These are phyloP conservation scores for Ctenochaetus hawaiiensis DNA, from an alignment of 2,797 vertebrate species.

Conservation along the genomic window DNA sequence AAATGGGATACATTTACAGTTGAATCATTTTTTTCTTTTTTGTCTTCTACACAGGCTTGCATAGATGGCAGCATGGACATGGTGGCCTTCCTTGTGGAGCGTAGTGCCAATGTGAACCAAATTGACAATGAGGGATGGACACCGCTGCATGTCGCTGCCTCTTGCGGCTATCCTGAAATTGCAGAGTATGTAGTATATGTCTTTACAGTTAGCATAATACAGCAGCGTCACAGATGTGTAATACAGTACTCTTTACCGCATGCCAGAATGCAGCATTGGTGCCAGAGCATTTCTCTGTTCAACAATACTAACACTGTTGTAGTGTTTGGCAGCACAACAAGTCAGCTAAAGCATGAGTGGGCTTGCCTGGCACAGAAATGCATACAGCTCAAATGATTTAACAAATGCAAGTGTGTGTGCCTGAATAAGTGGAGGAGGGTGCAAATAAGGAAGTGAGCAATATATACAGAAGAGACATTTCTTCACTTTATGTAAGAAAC, in stretches of 20 bases:
- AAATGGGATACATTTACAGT: neutral
- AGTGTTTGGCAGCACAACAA: conserved; percentile 57
- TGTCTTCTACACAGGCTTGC: conserved; percentile 85
- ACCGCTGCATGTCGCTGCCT: conserved; percentile 92
- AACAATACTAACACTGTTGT: conserved; percentile 80
- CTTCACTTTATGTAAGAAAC: no score
- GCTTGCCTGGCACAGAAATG: conserved; percentile 35
- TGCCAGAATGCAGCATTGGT: conserved; percentile 49
- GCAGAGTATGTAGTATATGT: conserved; percentile 86
- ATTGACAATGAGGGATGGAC: conserved; percentile 95
- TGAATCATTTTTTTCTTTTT: neutral
- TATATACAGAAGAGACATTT: no score
- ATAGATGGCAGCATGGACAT: conserved; percentile 94
- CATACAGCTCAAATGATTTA: conserved; percentile 31
- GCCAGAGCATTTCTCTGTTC: conserved; percentile 61
- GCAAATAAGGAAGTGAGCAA: no score
- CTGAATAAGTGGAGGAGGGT: no score
- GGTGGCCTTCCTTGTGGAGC: conserved; percentile 90
- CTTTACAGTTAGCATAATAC: conserved; percentile 22
- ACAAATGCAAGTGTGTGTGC: conserved; percentile 1
- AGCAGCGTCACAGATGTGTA: conserved; percentile 27
- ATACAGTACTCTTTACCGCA: conserved; percentile 21
- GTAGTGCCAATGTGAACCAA: conserved; percentile 89
- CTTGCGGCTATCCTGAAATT: conserved; percentile 91
- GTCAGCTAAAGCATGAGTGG: conserved; percentile 53